Conservation (phyloP, 2,113 vertebrate species). For the Hemiscyllium ocellatum region DNA sequence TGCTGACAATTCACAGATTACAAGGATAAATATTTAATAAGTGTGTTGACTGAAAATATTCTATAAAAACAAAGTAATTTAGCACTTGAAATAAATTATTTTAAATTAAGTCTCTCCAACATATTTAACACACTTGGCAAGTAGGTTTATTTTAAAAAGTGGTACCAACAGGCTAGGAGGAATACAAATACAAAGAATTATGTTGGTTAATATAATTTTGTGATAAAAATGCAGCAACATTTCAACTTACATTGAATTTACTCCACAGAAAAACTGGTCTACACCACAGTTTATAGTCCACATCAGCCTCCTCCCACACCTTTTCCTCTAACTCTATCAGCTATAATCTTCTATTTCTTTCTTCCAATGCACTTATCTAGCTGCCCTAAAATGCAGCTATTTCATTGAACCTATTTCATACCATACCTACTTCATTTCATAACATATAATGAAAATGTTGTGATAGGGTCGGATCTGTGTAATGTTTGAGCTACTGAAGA, state of each 20-base stretch:
- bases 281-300: too few species aligned
- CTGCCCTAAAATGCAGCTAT: too few species aligned
- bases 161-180: background rate
- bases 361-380: too few species aligned
- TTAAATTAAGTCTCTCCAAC: background rate
- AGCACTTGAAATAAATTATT: background rate
- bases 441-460: too few species aligned
- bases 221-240: background rate
- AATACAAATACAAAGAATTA: background rate
- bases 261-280: background rate
- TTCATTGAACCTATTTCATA: too few species aligned
- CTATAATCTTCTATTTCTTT: too few species aligned
- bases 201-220: background rate
- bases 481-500: too few species aligned
- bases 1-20: background rate
- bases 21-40: background rate
- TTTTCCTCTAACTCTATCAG: too few species aligned
- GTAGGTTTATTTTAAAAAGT: background rate
- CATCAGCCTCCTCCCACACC: too few species aligned
- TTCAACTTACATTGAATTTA: background rate
- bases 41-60: background rate
- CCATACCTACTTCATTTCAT: too few species aligned
- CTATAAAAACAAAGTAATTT: background rate
- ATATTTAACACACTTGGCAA: background rate
- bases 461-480: too few species aligned